Percentiles rank a stretch among this genome's conserved stretches.
phyloP scores from a whole-genome alignment of 2,113 vertebrate genomes.

The Ancistrus triradiatus region DNA sequence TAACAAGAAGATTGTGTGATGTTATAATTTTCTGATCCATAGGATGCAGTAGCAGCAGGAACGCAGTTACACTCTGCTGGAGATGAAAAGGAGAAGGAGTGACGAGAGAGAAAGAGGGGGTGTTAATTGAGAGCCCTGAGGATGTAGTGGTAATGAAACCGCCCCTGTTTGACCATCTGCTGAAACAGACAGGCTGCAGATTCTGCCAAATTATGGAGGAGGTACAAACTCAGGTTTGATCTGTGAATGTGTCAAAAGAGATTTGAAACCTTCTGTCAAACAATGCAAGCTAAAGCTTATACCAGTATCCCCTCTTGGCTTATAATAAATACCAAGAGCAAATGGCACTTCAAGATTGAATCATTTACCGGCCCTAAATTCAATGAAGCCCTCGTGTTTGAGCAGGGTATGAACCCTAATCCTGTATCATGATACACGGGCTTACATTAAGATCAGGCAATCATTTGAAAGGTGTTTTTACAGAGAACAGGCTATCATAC shows the following conservation, averaged over 20 bases:
- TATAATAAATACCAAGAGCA: constrained; percentile 6
- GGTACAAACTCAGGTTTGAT: constrained; percentile 6
- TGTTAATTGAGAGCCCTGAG: constrained; percentile 34
- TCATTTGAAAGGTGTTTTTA: constrained; percentile 1
- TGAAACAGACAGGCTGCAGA: constrained; percentile 31
- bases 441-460: background rate
- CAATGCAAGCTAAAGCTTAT: background rate
- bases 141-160: constrained; percentile 41
- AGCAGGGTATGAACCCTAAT: constrained; percentile 7
- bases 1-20: background rate
- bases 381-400: constrained; percentile 17
- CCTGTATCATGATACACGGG: background rate
- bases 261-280: constrained; percentile 15
- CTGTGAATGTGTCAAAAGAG: constrained; percentile 1
- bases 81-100: constrained; percentile 29
- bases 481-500: no score
- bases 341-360: constrained; percentile 6
- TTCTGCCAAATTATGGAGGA: constrained; percentile 22
- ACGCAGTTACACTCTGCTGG: constrained; percentile 17
- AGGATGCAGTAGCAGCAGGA: background rate
- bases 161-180: constrained; percentile 39
- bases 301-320: background rate
- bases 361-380: constrained; percentile 14
- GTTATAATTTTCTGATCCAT: background rate
- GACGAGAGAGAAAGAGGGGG: constrained; percentile 22